These are phyloP conservation scores for Sphaerodactylus townsendi DNA, from an alignment of 2,113 vertebrate genomes.

Conservation along the genomic window DNA sequence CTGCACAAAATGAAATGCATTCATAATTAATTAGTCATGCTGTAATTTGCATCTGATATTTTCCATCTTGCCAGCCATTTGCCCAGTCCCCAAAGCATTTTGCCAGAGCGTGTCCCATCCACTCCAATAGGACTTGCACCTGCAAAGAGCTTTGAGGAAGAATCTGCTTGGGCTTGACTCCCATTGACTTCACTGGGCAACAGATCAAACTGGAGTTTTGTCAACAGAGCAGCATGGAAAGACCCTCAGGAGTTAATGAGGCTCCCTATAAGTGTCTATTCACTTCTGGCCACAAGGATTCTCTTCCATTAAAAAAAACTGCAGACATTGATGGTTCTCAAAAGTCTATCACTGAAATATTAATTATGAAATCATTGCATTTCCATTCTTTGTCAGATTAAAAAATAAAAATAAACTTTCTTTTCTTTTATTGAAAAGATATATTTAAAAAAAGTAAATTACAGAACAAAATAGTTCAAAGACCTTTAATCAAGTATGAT, in stretches of 20 bases:
- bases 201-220: neutral
- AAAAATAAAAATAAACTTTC: too few relatives aligned
- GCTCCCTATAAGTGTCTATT: slow-evolving; percentile 5
- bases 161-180: neutral
- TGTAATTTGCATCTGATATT: slow-evolving; percentile 29
- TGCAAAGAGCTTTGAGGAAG: slow-evolving; percentile 6
- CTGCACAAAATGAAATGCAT: neutral
- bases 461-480: slow-evolving; percentile 65
- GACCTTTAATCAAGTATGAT: slow-evolving; percentile 57
- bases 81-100: slow-evolving; percentile 11
- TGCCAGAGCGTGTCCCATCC: neutral
- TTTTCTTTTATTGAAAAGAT: too few relatives aligned
- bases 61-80: slow-evolving; percentile 10
- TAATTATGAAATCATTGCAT: slow-evolving; percentile 36
- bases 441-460: neutral
- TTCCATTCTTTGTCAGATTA: slow-evolving; percentile 48
- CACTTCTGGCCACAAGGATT: neutral
- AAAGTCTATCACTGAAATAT: slow-evolving; percentile 22
- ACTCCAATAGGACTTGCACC: neutral
- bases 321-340: neutral
- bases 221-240: neutral
- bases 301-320: neutral
- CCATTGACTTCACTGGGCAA: slow-evolving; percentile 13
- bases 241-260: slow-evolving; percentile 4
- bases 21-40: slow-evolving; percentile 27